Evolutionary conservation across 2,888 invertebrate species (phyloP), one percentile per base, ranked within the genome.

Genomic region (Cantharis lateralis): DNA sequence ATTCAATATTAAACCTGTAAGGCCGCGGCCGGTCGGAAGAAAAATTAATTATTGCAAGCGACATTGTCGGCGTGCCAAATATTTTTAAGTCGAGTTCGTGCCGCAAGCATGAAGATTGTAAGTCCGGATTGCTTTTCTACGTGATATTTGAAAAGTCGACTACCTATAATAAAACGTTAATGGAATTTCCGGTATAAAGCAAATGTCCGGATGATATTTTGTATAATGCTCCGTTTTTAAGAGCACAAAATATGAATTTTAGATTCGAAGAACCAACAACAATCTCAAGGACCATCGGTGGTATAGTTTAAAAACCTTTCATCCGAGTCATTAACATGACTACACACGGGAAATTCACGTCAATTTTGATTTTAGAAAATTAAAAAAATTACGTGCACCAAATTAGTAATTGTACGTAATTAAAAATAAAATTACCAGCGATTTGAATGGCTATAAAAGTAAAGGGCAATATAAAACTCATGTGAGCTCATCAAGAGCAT

Each of bases 171-270:
- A 62, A 71, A 71, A 71, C 62, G 24, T 24, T 61, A 62, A 13
- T 61, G 71, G 71, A 71, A 71, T 71, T 71, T 71, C 71, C 71
- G 61, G 71, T 71, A 71, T 71, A n/a, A 71, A 71, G 62, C 24
- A 66, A 71, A 71, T 18, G 71, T 61, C 62, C 62, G 61, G 15
- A 71, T 18, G 61, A 10, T 18, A 66, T 66, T 66, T 48, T 48
- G 48, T 48, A 48, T 48, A 48, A 64, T 64, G 64, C 64, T 64
- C 16, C 16, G 20, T 64, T 64, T 16, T 64, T 20, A 64, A 20
- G 20, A 64, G n/a, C n/a, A 18, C 64, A 18, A 18, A 64, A 64
- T 16, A 64, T 64, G 64, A 64, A 18, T 64, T 64, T 64, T 64
- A 64, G n/a, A 64, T 18, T 64, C 64, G 16, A 64, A 18, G 64